Base-by-base conservation (phyloP, 2,113 vertebrate genomes). In the Centropus bengalensis region DNA sequence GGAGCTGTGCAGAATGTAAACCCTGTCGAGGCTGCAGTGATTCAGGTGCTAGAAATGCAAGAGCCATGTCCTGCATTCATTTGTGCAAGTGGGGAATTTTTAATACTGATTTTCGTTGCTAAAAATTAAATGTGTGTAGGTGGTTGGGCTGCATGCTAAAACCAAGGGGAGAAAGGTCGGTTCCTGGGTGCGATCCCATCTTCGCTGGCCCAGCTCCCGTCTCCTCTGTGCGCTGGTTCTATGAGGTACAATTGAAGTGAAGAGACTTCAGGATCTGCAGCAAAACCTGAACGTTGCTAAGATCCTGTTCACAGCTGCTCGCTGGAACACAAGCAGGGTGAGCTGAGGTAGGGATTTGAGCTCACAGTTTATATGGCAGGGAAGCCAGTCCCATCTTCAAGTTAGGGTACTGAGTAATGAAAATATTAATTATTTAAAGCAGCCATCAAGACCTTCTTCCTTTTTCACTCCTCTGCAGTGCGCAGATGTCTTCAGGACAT, bases 401-500 rank as follows among this genome's bases (percentile, higher is more conserved):
- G 17, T 9, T 9, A 62, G 59, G 12, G 23, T n/a, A 40, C 40
- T 13, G 20, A 66, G 36, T 38, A 77, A 87, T 71, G 66, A 54
- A 54, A 89, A 47, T 59, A n/a, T 28, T 47, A 33, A 33, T 88
- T 64, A 28, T 32, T 73, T 9, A 38, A 27, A 4, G 44, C 36
- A 66, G 28, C 47, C 36, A 27, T 51, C 5, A 86, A 66, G 47
- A 44, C 45, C 36, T 40, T n/a, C 42, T 5, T 15, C 14, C 12
- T 21, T 59, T 70, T 12, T 85, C 80, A 1, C 4, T 26, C 40
- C 52, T n/a, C 5, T 91, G 33, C 82, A 99, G 98, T 44, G 95
- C 98, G 12, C 98, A 99, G 96, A 98, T 98, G 97, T 99, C 99
- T 69, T 92, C 98, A 33, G 99, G 99, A 40, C 99, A 99, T 63